Percentiles rank a stretch among this genome's conserved stretches.
Conservation (phyloP, 2,888 invertebrate genomes). For the Phorcus lineatus region DNA sequence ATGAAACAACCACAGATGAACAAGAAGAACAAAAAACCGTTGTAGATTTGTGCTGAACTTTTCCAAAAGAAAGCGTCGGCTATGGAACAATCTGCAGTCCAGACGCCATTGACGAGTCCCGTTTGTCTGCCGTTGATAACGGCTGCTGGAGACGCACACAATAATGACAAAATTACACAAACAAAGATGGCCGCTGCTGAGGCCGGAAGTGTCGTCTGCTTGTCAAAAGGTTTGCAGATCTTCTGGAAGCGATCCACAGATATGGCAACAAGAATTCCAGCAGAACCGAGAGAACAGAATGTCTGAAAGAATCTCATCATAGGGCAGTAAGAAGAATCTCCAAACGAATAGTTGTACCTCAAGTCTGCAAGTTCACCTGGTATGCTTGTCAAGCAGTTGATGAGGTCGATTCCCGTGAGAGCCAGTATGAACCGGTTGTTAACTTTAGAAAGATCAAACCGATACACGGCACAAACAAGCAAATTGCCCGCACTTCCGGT, state of each 20-base stretch:
- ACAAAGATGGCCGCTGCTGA: background rate
- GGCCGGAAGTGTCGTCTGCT: background rate
- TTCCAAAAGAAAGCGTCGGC: background rate
- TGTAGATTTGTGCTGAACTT: background rate
- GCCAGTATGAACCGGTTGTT: background rate
- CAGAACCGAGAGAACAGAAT: background rate
- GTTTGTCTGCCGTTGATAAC: background rate
- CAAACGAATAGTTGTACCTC: background rate
- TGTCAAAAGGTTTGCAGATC: background rate
- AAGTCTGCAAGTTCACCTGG: background rate
- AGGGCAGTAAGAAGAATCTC: background rate
- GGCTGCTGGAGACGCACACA: background rate
- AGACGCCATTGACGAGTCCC: background rate
- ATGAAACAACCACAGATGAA: background rate
- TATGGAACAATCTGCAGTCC: background rate
- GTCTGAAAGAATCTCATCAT: background rate
- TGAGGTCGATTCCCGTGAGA: background rate
- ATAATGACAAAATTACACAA: background rate
- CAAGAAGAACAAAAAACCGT: background rate
- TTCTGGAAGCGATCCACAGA: background rate
- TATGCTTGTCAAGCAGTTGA: background rate
- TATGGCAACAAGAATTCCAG: background rate
- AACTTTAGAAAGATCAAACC: background rate
- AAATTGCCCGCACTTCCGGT: background rate
- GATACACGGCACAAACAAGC: background rate